A percentile compares a stretch with the other conserved stretches of the same genome.
These are phyloP conservation scores for Sesia bembeciformis DNA, from an alignment of 2,888 invertebrate genomes.

Conservation along the genomic window DNA sequence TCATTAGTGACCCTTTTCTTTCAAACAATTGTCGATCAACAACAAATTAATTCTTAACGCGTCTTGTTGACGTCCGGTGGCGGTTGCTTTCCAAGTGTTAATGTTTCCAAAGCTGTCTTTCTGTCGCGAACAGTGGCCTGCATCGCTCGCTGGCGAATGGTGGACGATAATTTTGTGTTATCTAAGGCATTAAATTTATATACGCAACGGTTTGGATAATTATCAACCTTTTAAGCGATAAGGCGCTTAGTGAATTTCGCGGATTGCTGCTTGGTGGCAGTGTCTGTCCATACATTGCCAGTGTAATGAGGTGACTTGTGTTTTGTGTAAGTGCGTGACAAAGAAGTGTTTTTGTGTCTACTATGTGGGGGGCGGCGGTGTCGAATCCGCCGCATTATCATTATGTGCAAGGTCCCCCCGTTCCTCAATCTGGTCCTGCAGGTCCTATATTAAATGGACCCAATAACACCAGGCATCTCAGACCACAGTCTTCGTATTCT, in stretches of 20 bases:
- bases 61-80: slow-evolving; percentile 65
- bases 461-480: slow-evolving; percentile 43
- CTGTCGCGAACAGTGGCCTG: slow-evolving; percentile 56
- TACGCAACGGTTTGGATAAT: slow-evolving; percentile 46
- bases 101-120: slow-evolving; percentile 58
- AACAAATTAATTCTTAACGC: slow-evolving; percentile 65
- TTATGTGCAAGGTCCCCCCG: slow-evolving; percentile 52
- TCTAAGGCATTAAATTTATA: slow-evolving; percentile 38
- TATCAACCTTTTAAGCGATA: slow-evolving; percentile 48
- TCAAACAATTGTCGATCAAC: slow-evolving; percentile 62
- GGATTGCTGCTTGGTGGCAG: slow-evolving; percentile 45
- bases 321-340: slow-evolving; percentile 38
- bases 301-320: slow-evolving; percentile 55
- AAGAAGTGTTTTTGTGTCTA: slow-evolving; percentile 20
- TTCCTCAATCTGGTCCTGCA: slow-evolving; percentile 39
- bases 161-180: slow-evolving; percentile 42
- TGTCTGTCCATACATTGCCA: slow-evolving; percentile 30
- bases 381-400: slow-evolving; percentile 63
- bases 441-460: slow-evolving; percentile 18
- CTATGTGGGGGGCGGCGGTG: slow-evolving; percentile 67
- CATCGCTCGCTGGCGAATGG: slow-evolving; percentile 49
- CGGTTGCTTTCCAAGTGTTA: slow-evolving; percentile 62
- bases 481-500: slow-evolving; percentile 69
- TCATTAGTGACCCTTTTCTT: slow-evolving; percentile 47
- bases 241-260: slow-evolving; percentile 33